phyloP scores from a whole-genome alignment of 2,797 vertebrate species.

The Tamandua tetradactyla region DNA sequence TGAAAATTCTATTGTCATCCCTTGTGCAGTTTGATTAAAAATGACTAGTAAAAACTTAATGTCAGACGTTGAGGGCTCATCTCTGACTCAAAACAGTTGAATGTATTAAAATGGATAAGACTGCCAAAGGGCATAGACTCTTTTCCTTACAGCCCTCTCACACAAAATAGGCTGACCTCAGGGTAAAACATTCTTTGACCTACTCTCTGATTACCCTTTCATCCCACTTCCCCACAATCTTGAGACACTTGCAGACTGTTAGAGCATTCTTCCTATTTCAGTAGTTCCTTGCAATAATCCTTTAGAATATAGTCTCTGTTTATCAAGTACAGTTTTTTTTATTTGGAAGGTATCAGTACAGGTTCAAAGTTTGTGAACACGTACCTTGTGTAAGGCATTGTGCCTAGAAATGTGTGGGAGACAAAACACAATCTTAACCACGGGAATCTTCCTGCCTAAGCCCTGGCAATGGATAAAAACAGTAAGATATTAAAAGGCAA shows the following conservation, averaged over 20 bases:
- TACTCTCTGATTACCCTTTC: no score
- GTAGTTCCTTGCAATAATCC: no score
- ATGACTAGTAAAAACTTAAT: conserved; percentile 12
- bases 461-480: background rate
- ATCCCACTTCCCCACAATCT: background rate
- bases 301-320: no score
- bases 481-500: background rate
- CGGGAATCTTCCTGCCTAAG: background rate
- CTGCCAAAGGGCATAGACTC: no score
- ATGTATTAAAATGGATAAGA: no score
- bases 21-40: no score
- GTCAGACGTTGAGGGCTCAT: conserved; percentile 7
- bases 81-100: conserved; percentile 30
- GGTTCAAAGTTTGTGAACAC: background rate
- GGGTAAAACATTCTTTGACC: no score
- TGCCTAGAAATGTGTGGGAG: background rate
- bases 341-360: background rate
- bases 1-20: background rate
- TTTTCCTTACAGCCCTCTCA: no score
- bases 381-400: background rate
- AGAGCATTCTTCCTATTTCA: no score
- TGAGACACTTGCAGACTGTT: no score
- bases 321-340: no score
- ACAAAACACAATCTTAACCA: background rate
- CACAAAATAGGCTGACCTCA: background rate